These are phyloP conservation scores for Zaprionus taronus DNA, from an alignment of 1,140 invertebrate genomes.

Conservation along the genomic window DNA sequence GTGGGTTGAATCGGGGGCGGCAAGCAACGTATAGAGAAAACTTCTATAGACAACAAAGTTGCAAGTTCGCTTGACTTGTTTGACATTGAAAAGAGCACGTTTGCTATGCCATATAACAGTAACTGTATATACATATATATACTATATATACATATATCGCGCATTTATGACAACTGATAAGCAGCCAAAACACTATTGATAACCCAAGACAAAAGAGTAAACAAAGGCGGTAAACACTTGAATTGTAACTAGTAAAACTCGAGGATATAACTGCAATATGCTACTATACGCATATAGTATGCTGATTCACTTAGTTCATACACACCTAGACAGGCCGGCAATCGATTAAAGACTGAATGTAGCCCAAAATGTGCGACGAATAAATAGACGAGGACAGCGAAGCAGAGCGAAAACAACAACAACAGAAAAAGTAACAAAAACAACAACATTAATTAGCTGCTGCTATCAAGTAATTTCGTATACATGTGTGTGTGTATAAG, in stretches of 20 bases:
- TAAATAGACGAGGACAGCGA: constrained; percentile 46
- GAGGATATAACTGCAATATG: neutral
- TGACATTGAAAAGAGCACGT: constrained; percentile 70
- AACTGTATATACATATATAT: neutral
- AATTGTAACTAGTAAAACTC: neutral
- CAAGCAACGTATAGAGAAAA: constrained; percentile 43
- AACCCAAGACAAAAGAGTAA: constrained; percentile 3
- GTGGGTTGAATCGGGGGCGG: neutral
- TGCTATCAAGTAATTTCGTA: constrained; percentile 62
- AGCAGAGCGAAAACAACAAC: constrained; percentile 18
- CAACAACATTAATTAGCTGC: constrained; percentile 58
- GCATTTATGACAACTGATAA: constrained; percentile 18
- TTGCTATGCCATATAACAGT: neutral
- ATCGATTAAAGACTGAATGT: constrained; percentile 67
- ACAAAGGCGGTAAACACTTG: constrained; percentile 10
- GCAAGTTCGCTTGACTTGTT: constrained; percentile 61
- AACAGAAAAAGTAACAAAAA: constrained; percentile 25
- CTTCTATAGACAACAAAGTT: constrained; percentile 40
- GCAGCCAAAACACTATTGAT: constrained; percentile 13
- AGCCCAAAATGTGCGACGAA: constrained; percentile 33
- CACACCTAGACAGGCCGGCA: constrained; percentile 73
- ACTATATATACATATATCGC: constrained; percentile 3
- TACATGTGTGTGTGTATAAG: constrained; percentile 48
- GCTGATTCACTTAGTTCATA: constrained; percentile 38
- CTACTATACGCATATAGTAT: constrained; percentile 6